Evolutionary conservation across 2,888 invertebrate genomes (phyloP), one percentile per base, ranked within the genome.

Genomic region (Malthinus flaveolus): DNA sequence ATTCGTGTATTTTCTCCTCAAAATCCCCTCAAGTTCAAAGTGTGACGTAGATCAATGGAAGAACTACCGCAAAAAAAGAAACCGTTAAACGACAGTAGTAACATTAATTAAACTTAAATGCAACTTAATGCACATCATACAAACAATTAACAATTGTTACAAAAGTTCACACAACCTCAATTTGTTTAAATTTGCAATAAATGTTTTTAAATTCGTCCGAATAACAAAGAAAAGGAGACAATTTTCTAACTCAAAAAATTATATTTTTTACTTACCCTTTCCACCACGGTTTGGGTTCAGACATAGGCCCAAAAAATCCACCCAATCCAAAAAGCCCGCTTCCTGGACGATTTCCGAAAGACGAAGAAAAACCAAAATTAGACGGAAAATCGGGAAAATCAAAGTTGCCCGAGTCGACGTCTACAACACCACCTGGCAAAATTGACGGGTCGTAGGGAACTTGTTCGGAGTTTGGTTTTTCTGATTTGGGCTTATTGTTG

Each of bases 241-340:
- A 42, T 42, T 42, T 13, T 42, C 39, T 42, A 42, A 42, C 23
- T 42, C n/a, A 15, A 42, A 42, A 42, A 46, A 10, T 15, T 49
- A 49, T 23, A 49, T 13, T 10, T 49, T 23, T 13, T 3, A 71
- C 78, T 76, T 71, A 81, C 82, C 81, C 80, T 70, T 80, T 78
- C 80, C 81, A 82, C 81, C 81, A 81, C 7, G 78, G 77, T 49
- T 71, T 71, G 8, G 64, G 64, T 1, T 68, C 67, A 4, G 61
- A 58, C 6, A 69, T 59, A 3, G 68, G 61, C 5, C 72, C 71
- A 42, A 75, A 75, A 62, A 75, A 65, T 54, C 72, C 73, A 37
- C 74, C 74, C 39, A 75, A 60, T n/a, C 71, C 70, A 32, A 71
- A 68, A 8, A 66, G 56, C 13, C 65, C 66, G 37, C 52, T 60